Conservation (phyloP, 2,113 vertebrate species). For the Anhinga rufa region DNA sequence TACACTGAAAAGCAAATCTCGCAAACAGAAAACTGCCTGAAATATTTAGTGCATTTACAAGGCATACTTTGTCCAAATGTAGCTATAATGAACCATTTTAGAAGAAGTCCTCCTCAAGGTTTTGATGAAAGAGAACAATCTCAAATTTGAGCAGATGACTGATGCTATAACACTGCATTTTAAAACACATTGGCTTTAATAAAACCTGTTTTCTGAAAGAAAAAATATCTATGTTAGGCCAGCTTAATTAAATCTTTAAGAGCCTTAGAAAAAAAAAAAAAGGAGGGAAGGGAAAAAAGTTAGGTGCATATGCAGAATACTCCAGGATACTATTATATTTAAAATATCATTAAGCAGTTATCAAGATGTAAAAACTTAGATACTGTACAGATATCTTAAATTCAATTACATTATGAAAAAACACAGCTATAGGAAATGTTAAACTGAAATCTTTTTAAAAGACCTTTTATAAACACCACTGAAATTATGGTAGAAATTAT, state of each 20-base stretch:
- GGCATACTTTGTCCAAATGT: not conserved
- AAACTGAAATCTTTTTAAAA: slow-evolving; percentile 23
- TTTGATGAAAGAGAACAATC: not conserved
- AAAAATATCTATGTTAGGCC: not conserved
- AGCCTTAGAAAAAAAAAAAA: not conserved
- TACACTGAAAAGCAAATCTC: not conserved
- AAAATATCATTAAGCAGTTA: not conserved
- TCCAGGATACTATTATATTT: not conserved
- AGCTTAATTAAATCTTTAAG: not conserved
- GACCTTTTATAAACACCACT: slow-evolving; percentile 33
- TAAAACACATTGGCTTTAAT: not conserved
- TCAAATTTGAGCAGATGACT: not conserved
- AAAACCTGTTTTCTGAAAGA: not conserved
- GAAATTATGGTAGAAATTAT: slow-evolving; percentile 26
- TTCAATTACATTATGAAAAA: slow-evolving; percentile 29
- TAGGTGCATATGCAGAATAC: not conserved
- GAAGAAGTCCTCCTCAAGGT: not conserved
- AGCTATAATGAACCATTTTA: not conserved
- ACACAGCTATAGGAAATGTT: not conserved
- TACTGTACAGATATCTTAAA: slow-evolving; percentile 23
- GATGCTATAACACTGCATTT: not conserved
- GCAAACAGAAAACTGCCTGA: not conserved
- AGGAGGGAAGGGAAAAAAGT: not conserved
- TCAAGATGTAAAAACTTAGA: slow-evolving; percentile 1
- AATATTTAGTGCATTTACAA: not conserved